Evolutionary conservation across 2,888 invertebrate genomes (phyloP), one percentile per base, ranked within the genome.

Genomic region (Idaea dimidiata): DNA sequence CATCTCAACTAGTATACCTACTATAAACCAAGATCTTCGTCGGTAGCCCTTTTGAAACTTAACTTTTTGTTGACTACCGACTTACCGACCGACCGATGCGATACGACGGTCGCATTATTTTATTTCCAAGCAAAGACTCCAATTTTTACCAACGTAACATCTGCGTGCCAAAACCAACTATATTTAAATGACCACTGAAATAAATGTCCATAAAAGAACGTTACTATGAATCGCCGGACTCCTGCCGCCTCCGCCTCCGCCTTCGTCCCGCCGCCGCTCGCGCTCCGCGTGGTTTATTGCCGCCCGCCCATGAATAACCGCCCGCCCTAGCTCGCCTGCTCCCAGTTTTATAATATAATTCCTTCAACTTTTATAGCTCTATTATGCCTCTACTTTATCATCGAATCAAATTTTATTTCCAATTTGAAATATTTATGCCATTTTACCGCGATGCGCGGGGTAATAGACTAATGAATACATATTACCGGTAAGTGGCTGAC

Each of bases 311-410:
- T 54, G 58, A 59, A 43, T 43, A 43, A 43, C 57, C 60, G 59
- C 60, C 64, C 64, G 63, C 62, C 57, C 58, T 61, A 58, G 57
- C 54, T 18, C 33, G 58, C 18, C 62, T 58, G 66, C 64, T 63
- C 67, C 71, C 65, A 65, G 66, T 65, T 71, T 75, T 77, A 72
- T 74, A 77, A 81, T 76, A 80, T 76, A 67, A 80, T 76, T 73
- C 64, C 66, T 55, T 75, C 73, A 70, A 73, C 69, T 76, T 76
- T 73, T 78, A 78, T 74, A 71, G 72, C 76, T 80, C 72, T 72
- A 75, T 81, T 72, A 74, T 72, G 70, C 72, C 71, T 65, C 64
- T 70, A 70, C 76, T 74, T 74, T 75, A 72, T 72, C 69, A 69
- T 72, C 60, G 54, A 59, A 16, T 61, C 62, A 70, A 71, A 68